Evolutionary conservation across 2,797 vertebrate genomes (phyloP).

Genomic region (Sebastes goodei): DNA sequence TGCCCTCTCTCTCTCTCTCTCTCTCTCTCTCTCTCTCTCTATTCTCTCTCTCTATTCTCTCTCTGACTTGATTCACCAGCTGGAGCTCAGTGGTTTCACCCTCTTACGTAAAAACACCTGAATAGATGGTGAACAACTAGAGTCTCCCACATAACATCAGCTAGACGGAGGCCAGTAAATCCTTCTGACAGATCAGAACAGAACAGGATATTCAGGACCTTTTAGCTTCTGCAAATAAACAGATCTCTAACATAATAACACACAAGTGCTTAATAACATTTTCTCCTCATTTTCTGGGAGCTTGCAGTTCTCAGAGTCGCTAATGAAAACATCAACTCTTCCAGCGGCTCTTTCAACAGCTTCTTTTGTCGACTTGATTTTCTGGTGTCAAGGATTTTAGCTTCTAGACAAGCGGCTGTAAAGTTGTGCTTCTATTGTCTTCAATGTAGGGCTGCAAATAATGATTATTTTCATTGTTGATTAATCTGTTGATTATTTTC

Average conservation of each 20-base stretch:
- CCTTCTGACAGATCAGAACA: not conserved
- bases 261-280: slow-evolving; percentile 6
- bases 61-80: not conserved
- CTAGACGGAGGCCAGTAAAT: not conserved
- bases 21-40: no score
- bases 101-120: not conserved
- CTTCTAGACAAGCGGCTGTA: not conserved
- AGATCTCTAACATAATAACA: not conserved
- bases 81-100: not conserved
- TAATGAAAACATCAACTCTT: slow-evolving; percentile 14
- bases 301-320: not conserved
- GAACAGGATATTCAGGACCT: not conserved
- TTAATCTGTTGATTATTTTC: no score
- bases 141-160: not conserved
- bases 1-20: no score
- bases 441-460: no score
- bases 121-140: not conserved
- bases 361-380: not conserved
- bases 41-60: no score
- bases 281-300: not conserved
- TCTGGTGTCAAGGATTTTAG: not conserved
- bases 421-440: not conserved
- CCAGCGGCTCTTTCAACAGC: not conserved
- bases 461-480: no score
- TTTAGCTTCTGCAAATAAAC: slow-evolving; percentile 29